These are phyloP conservation scores for Martes martes DNA, from an alignment of 2,113 vertebrate species.

Conservation along the genomic window DNA sequence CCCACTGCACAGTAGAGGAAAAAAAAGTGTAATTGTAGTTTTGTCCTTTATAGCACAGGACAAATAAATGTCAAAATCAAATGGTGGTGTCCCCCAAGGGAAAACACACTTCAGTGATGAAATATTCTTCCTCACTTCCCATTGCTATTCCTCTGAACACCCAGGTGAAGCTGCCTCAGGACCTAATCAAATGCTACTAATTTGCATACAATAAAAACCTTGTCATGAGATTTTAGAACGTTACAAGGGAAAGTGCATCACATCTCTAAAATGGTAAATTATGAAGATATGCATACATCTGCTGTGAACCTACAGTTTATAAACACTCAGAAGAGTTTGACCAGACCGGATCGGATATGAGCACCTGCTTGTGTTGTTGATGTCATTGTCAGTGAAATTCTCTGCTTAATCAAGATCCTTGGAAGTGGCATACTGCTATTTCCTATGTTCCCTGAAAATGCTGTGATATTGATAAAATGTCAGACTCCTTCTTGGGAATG, in stretches of 20 bases:
- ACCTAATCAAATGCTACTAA: conserved; percentile 86
- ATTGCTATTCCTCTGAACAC: conserved; percentile 82
- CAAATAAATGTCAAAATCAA: conserved; percentile 92
- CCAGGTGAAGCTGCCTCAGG: conserved; percentile 86
- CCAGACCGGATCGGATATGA: conserved; percentile 53
- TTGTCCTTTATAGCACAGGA: conserved; percentile 87
- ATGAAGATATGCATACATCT: conserved; percentile 45
- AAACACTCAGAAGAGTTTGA: conserved; percentile 52
- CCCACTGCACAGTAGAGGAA: conserved; percentile 74
- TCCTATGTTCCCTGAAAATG: conserved; percentile 75
- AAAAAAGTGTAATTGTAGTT: conserved; percentile 84
- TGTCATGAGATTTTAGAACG: conserved; percentile 76
- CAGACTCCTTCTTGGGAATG: conserved; percentile 68
- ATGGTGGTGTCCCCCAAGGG: conserved; percentile 83
- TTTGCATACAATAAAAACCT: conserved; percentile 85
- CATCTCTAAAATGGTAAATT: conserved; percentile 69
- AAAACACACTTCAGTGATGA: conserved; percentile 83
- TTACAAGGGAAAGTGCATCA: conserved; percentile 70
- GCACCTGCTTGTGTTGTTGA: conserved; percentile 53
- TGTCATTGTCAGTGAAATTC: conserved; percentile 69
- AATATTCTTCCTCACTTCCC: conserved; percentile 81
- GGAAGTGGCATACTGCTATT: conserved; percentile 44
- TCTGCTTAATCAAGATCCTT: conserved; percentile 67
- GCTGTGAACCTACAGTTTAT: conserved; percentile 48
- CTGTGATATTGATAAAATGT: conserved; percentile 76